Evolutionary conservation across 2,888 invertebrate genomes (phyloP).

Genomic region (Colletes collaris): DNA sequence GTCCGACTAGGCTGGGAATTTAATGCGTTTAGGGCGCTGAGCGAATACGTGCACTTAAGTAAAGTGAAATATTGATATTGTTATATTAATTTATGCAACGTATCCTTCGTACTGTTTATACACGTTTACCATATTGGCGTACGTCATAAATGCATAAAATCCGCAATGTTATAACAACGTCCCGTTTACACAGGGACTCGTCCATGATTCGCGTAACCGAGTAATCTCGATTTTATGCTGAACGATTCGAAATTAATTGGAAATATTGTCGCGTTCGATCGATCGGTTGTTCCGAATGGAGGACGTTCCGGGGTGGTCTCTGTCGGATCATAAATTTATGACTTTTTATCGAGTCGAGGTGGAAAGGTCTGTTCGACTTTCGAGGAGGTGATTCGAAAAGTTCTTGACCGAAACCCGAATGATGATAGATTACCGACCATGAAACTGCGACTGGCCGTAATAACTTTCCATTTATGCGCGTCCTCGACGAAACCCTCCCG

Average conservation of each 20-base stretch:
- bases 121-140: too few relatives aligned
- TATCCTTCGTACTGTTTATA: too few relatives aligned
- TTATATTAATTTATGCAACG: too few relatives aligned
- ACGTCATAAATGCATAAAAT: too few relatives aligned
- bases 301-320: neutral
- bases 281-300: neutral
- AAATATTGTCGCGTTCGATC: neutral
- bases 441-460: slow-evolving; percentile 36
- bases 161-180: too few relatives aligned
- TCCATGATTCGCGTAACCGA: too few relatives aligned
- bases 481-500: neutral
- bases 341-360: neutral
- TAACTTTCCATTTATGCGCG: slow-evolving; percentile 41
- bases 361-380: slow-evolving; percentile 1
- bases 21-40: too few relatives aligned
- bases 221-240: too few relatives aligned
- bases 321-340: neutral
- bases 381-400: neutral
- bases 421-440: slow-evolving; percentile 41
- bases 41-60: too few relatives aligned
- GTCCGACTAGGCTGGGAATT: too few relatives aligned
- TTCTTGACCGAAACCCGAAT: slow-evolving; percentile 10
- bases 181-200: too few relatives aligned
- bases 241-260: neutral
- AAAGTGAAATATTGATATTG: too few relatives aligned